phyloP scores from a whole-genome alignment of 2,797 vertebrate genomes.

The Hirundo rustica region DNA sequence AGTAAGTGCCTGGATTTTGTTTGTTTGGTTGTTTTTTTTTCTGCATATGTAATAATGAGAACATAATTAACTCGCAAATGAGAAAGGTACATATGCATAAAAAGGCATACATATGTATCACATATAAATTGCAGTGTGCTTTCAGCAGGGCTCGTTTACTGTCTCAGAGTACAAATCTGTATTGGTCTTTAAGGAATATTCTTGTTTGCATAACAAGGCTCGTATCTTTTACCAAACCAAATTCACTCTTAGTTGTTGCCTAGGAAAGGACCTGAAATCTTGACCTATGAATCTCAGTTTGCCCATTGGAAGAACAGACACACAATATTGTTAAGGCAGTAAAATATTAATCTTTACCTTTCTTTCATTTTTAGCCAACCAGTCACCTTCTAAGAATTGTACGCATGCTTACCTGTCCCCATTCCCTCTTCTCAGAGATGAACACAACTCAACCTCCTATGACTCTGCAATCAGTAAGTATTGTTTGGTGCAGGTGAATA shows the following conservation, averaged over 20 bases:
- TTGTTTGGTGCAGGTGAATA: neutral
- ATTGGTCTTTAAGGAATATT: neutral
- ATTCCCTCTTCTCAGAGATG: conserved; percentile 85
- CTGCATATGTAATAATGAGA: neutral
- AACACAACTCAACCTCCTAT: conserved; percentile 86
- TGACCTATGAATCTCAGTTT: neutral
- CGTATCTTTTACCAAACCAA: neutral
- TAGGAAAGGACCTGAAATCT: neutral
- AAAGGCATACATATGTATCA: neutral
- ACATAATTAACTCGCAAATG: neutral
- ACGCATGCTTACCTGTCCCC: conserved; percentile 90
- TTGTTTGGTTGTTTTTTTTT: neutral
- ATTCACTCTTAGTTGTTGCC: neutral
- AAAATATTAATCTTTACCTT: neutral
- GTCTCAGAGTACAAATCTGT: neutral
- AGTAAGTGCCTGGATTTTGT: neutral
- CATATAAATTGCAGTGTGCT: neutral
- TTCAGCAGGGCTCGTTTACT: neutral
- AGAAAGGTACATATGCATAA: neutral
- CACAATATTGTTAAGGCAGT: neutral
- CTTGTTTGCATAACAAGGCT: neutral
- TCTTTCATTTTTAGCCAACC: conserved; percentile 81
- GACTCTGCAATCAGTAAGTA: conserved; percentile 91
- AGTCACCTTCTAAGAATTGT: conserved; percentile 86
- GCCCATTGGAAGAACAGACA: neutral